Evolutionary conservation across 2,113 vertebrate genomes (phyloP), one percentile per base, ranked within the genome.

Genomic region (Phrynosoma platyrhinos): DNA sequence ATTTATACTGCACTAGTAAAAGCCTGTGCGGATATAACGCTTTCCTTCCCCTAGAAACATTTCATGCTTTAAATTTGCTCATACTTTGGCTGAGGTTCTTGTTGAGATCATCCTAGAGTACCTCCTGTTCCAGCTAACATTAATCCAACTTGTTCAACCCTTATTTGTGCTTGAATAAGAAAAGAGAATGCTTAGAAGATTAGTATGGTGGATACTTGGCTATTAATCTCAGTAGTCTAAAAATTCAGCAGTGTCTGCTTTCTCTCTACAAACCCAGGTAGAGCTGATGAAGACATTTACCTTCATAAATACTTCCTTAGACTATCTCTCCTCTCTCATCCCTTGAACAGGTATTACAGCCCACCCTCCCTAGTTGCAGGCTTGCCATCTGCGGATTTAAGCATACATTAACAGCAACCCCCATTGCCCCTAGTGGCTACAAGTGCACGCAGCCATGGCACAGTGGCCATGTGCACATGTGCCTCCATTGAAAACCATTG

Each of bases 51-150:
- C 25, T 14, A 86, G 69, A 94, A 95, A 91, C 72, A 83, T 27
- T 80, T 87, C 68, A 83, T 53, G 23, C 52, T 84, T 32, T 88
- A 89, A 68, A 91, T 66, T 42, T 52, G 40, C 78, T 80, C 69
- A 42, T 81, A 36, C 53, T 88, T 92, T 90, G 84, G 83, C 88
- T 79, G 86, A 71, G 12, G 25, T 23, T 85, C 74, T 76, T 30
- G 68, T 47, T 36, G 30, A 91, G 53, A 62, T 82, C 75, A 85
- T 58, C 8, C 27, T 75, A 52, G 6, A 18, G 16, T 72, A 64
- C 90, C 85, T 69, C 88, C 21, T 27, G 90, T 93, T 92, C 55
- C 84, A 93, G 66, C 64, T 79, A 84, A 85, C 89, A 92, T 53
- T 84, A 82, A 82, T 91, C 85, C 79, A 84, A 12, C 12, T 89